Percentiles rank a stretch among this genome's conserved stretches.
phyloP scores from a whole-genome alignment of 1,140 invertebrate genomes.

The Cyrtorhinus lividipennis region DNA sequence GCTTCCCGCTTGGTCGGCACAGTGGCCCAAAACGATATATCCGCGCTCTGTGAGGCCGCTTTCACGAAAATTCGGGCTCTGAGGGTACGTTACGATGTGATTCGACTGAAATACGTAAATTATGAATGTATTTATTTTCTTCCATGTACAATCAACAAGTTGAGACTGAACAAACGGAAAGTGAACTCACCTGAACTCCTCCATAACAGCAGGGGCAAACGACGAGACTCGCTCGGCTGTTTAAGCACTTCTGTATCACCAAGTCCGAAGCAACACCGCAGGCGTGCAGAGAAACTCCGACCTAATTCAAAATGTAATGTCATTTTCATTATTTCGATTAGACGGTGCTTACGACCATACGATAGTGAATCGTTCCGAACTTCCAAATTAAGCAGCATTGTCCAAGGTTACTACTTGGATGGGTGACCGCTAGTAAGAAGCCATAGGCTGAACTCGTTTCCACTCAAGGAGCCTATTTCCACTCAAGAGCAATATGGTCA shows the following conservation, averaged over 20 bases:
- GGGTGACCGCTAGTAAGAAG: too few species aligned
- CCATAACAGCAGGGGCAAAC: constrained; percentile 93
- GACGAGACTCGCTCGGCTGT: constrained; percentile 63
- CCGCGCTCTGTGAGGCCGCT: constrained; percentile 39
- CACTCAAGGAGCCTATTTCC: too few species aligned
- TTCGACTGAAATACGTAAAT: too few species aligned
- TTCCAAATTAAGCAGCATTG: too few species aligned
- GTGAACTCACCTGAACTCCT: constrained; percentile 45
- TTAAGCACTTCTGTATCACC: constrained; percentile 69
- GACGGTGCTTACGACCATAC: too few species aligned
- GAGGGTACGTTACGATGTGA: constrained; percentile 53
- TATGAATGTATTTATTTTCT: too few species aligned
- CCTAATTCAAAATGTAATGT: constrained; percentile 26
- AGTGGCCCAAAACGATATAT: constrained; percentile 69
- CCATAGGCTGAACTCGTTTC: too few species aligned
- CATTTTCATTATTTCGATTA: too few species aligned
- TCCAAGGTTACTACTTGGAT: too few species aligned
- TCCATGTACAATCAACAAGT: neutral
- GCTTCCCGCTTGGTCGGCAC: constrained; percentile 76
- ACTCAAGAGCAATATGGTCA: too few species aligned
- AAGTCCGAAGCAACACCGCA: constrained; percentile 90
- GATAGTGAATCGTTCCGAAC: too few species aligned
- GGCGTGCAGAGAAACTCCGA: constrained; percentile 76
- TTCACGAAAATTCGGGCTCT: constrained; percentile 41
- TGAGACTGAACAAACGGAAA: too few species aligned